A percentile compares a stretch with the other conserved stretches of the same genome.
Evolutionary conservation across 2,113 vertebrate species (phyloP).

Genomic region (Sinosuthora webbiana): DNA sequence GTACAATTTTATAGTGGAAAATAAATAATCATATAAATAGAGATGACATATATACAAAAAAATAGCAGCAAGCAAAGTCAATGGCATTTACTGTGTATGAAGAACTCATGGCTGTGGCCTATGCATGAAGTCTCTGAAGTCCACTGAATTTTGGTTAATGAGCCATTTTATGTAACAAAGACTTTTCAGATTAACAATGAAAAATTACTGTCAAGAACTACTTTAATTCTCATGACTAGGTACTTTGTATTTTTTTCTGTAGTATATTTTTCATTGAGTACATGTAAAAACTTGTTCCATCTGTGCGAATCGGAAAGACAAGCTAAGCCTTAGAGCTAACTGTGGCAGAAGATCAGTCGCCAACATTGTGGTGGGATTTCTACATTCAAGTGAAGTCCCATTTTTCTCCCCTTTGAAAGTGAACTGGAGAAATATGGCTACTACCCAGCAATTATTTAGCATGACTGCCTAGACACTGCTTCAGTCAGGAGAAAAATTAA

Average conservation of each 20-base stretch:
- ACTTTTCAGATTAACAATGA: conserved; percentile 61
- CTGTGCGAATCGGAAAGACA: conserved; percentile 57
- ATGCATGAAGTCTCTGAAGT: background rate
- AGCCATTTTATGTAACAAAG: conserved; percentile 57
- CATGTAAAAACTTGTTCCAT: conserved; percentile 70
- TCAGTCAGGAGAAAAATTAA: background rate
- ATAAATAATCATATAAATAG: background rate
- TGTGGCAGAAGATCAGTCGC: conserved; percentile 77
- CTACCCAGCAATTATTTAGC: conserved; percentile 48
- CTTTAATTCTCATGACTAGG: conserved; percentile 62
- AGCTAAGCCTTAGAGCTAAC: conserved; percentile 59
- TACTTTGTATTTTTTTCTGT: conserved; percentile 41
- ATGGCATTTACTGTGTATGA: background rate
- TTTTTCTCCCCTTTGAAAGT: conserved; percentile 59
- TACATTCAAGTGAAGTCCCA: conserved; percentile 46
- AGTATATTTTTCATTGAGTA: conserved; percentile 33
- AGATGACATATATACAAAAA: background rate
- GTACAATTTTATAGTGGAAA: background rate
- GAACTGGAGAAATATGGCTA: conserved; percentile 28
- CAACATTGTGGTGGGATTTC: conserved; percentile 28
- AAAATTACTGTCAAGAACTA: conserved; percentile 67
- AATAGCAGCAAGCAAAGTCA: background rate
- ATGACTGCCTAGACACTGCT: conserved; percentile 32
- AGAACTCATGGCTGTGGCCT: background rate
- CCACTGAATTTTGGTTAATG: conserved; percentile 26